Percentiles rank a stretch among this genome's conserved stretches.
phyloP scores from a whole-genome alignment of 2,113 vertebrate genomes.

The Myrmecophaga tridactyla region DNA sequence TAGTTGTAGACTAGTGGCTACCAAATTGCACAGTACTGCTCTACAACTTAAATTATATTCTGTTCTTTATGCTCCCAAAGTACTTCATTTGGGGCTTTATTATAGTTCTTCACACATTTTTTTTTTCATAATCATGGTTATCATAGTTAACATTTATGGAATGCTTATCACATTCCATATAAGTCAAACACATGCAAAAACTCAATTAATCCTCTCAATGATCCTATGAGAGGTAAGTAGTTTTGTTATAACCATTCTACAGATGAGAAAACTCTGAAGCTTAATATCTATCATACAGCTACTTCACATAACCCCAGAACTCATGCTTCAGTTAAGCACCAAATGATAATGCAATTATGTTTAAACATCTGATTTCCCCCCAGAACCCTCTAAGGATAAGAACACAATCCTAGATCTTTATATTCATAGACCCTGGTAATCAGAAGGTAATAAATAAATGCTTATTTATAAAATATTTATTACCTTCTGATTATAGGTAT shows the following conservation, averaged over 20 bases:
- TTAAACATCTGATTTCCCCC: not conserved
- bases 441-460: not conserved
- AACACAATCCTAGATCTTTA: not conserved
- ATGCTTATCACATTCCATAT: not conserved
- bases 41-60: not conserved
- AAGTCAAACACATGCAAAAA: slow-evolving; percentile 21
- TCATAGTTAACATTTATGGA: not conserved
- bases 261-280: not conserved
- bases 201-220: not conserved
- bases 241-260: not conserved
- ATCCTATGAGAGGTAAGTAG: not conserved
- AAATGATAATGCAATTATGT: not conserved
- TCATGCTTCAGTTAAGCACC: not conserved
- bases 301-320: not conserved
- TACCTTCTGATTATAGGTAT: too few relatives aligned
- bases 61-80: not conserved
- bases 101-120: not conserved
- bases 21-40: not conserved
- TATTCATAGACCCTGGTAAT: not conserved
- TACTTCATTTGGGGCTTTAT: not conserved
- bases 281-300: not conserved
- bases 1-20: not conserved
- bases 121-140: not conserved
- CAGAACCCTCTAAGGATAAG: not conserved
- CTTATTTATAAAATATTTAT: too few relatives aligned